phyloP scores from a whole-genome alignment of 2,113 vertebrate genomes.

The Jaculus jaculus region DNA sequence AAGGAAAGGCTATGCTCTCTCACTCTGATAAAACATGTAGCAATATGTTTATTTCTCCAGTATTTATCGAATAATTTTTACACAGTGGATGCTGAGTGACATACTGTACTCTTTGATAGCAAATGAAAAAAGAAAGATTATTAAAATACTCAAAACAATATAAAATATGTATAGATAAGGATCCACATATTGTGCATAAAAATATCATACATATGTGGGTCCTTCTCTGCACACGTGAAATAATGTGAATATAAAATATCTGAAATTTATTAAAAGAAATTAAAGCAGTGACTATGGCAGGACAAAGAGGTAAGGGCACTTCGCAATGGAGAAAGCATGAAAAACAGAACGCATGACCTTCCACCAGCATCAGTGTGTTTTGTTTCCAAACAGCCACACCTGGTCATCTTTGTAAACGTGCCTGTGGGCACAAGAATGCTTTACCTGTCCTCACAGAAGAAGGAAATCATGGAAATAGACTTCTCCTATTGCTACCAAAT shows the following conservation, averaged over 20 bases:
- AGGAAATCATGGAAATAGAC: background rate
- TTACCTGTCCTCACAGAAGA: background rate
- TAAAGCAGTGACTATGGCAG: fast-evolving
- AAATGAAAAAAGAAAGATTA: background rate
- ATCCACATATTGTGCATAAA: background rate
- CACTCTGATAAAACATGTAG: background rate
- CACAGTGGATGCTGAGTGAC: background rate
- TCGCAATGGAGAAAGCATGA: background rate
- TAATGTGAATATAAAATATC: background rate
- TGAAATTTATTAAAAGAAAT: background rate
- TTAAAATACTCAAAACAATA: background rate
- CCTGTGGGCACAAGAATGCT: background rate
- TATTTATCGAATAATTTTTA: background rate
- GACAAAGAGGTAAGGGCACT: fast-evolving
- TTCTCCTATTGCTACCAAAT: fast-evolving
- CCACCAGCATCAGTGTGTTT: background rate
- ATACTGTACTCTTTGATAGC: background rate
- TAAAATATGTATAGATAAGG: background rate
- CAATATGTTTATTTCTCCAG: background rate
- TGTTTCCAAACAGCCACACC: background rate
- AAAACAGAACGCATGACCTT: background rate
- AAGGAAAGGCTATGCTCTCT: background rate
- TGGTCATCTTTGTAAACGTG: background rate
- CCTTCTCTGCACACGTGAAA: too few relatives aligned
- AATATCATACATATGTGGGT: too few relatives aligned